Evolutionary conservation across 2,888 invertebrate species (phyloP).

Genomic region (Sesia bembeciformis): DNA sequence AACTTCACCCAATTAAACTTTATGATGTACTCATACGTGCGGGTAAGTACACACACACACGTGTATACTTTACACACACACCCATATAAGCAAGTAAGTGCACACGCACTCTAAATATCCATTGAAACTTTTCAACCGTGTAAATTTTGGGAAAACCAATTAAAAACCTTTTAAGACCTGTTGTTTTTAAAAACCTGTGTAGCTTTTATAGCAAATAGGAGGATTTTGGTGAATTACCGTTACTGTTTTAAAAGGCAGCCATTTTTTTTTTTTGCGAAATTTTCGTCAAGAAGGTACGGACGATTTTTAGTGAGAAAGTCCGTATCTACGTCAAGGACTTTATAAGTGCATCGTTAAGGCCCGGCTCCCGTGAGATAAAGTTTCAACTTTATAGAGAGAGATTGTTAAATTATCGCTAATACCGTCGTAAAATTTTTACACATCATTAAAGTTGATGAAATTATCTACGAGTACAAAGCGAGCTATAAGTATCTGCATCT

Average conservation of each 20-base stretch:
- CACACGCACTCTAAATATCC: not conserved
- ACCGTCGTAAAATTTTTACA: too few relatives aligned
- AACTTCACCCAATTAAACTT: not conserved
- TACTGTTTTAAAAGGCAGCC: constrained; percentile 22
- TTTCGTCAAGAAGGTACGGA: constrained; percentile 8
- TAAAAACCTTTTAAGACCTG: constrained; percentile 2
- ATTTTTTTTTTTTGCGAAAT: constrained; percentile 19
- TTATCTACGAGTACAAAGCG: too few relatives aligned
- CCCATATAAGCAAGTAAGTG: not conserved
- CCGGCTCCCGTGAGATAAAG: not conserved
- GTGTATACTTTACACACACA: too few relatives aligned
- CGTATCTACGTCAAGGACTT: not conserved
- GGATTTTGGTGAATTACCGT: constrained; percentile 29
- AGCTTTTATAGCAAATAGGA: constrained; percentile 28
- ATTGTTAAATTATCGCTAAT: not conserved
- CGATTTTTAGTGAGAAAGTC: not conserved
- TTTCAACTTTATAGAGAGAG: not conserved
- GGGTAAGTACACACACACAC: too few relatives aligned
- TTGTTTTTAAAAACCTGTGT: too few relatives aligned
- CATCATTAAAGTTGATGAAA: too few relatives aligned
- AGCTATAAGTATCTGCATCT: too few relatives aligned
- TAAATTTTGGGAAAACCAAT: not conserved
- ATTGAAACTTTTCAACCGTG: not conserved
- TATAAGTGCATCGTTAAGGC: not conserved
- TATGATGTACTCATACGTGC: not conserved